Base-by-base conservation (phyloP, 2,888 invertebrate genomes). In the Adelognathus sp. region DNA sequence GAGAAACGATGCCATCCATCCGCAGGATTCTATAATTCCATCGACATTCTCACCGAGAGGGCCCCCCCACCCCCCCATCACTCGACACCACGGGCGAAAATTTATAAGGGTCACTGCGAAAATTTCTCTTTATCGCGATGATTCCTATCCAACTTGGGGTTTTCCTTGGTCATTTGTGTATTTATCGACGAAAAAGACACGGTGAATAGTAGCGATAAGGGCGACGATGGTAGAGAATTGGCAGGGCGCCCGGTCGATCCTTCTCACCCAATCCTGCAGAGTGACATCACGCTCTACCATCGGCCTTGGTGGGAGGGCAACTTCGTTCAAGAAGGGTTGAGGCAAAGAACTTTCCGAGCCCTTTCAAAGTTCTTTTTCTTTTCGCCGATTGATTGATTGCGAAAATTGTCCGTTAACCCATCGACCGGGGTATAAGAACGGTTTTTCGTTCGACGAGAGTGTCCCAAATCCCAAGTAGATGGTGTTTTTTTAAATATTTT, bases 181-280 rank as follows among this genome's bases (percentile, higher is more conserved):
- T 79, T 67, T 79, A 75, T 72, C 61, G 71, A 63, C 54, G 61
- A 79, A 72, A 75, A 61, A 46, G 66, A 71, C 46, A 56, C 18
- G 67, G 61, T 75, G 79, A 72, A 71, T 71, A 66, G 72, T 66
- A 50, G 75, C 79, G 79, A 79, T 79, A 79, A 79, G n/a, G n/a
- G 75, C 75, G 71, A 75, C 71, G 39, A 67, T 79, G 75, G 71
- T 54, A 33, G 71, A 75, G 66, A 79, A 79, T 79, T 79, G 79
- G 79, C 79, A 79, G 67, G 61, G 31, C 56, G 79, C 79, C 79
- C 79, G 75, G 54, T 75, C 79, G 71, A 61, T 71, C 66, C 67
- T 61, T 71, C 61, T 41, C 60, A 46, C 60, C 60, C 64, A 56
- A 33, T 36, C 16, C 27, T 18, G 36, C 31, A 29, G 36, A 27